Conservation (phyloP, 1,140 invertebrate species). For the Parasteatoda tepidariorum region DNA sequence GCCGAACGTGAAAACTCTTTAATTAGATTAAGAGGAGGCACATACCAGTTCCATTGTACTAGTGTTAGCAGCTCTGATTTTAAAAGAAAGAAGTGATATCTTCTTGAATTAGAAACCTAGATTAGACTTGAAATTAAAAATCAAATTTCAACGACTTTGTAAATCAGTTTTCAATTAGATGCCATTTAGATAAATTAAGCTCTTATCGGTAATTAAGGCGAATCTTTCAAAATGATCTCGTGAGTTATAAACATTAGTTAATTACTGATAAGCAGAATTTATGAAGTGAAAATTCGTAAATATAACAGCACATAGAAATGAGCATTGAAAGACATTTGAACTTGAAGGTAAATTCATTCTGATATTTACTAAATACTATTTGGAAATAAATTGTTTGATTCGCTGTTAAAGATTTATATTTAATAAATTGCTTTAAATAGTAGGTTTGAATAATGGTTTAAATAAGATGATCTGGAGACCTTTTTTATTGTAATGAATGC, state of each 20-base stretch:
- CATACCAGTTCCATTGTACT: conserved; percentile 1
- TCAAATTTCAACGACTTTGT: not conserved
- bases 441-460: too few relatives aligned
- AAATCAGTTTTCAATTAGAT: not conserved
- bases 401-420: too few relatives aligned
- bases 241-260: not conserved
- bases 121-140: not conserved
- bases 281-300: too few relatives aligned
- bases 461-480: too few relatives aligned
- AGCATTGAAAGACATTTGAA: too few relatives aligned
- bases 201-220: not conserved
- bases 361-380: too few relatives aligned
- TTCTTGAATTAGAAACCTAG: not conserved
- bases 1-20: conserved; percentile 16
- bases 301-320: too few relatives aligned
- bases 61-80: not conserved
- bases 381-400: too few relatives aligned
- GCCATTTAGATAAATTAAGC: not conserved
- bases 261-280: not conserved
- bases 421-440: too few relatives aligned
- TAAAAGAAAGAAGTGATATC: not conserved
- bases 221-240: not conserved
- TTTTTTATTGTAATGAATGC: too few relatives aligned
- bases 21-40: conserved; percentile 41
- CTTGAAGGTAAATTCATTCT: too few relatives aligned